Evolutionary conservation across 2,113 vertebrate genomes (phyloP).

Genomic region (Hydrolagus affinis): DNA sequence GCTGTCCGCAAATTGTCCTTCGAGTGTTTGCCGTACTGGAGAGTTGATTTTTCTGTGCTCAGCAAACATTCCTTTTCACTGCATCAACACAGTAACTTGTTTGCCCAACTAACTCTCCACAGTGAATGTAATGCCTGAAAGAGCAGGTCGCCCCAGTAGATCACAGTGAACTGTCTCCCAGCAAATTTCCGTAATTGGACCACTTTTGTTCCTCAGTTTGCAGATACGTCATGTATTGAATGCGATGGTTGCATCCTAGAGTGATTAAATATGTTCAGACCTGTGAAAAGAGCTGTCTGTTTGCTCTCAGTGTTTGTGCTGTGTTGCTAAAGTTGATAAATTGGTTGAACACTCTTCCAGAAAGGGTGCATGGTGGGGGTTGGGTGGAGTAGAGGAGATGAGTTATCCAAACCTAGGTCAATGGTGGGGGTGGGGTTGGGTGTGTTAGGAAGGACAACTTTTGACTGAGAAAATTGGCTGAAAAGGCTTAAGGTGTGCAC

Average conservation of each 20-base stretch:
- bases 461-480: too few relatives aligned
- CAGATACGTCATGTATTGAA: background rate
- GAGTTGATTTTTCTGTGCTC: constrained; percentile 17
- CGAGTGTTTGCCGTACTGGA: constrained; percentile 32
- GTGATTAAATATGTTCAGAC: constrained; percentile 26
- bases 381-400: too few relatives aligned
- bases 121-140: constrained; percentile 28
- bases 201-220: background rate
- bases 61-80: constrained; percentile 36
- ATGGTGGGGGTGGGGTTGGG: too few relatives aligned
- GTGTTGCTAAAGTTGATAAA: background rate
- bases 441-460: too few relatives aligned
- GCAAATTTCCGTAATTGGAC: constrained; percentile 18
- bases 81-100: constrained; percentile 29
- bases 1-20: background rate
- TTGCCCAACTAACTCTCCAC: constrained; percentile 31
- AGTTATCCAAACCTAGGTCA: too few relatives aligned
- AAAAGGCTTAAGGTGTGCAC: too few relatives aligned
- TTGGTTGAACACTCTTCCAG: too few relatives aligned
- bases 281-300: constrained; percentile 10
- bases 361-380: too few relatives aligned
- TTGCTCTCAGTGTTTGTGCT: constrained; percentile 14
- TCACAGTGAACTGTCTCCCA: constrained; percentile 16
- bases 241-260: constrained; percentile 9
- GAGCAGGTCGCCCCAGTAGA: constrained; percentile 27